phyloP scores from a whole-genome alignment of 2,797 vertebrate genomes.

The Danio tinwini region DNA sequence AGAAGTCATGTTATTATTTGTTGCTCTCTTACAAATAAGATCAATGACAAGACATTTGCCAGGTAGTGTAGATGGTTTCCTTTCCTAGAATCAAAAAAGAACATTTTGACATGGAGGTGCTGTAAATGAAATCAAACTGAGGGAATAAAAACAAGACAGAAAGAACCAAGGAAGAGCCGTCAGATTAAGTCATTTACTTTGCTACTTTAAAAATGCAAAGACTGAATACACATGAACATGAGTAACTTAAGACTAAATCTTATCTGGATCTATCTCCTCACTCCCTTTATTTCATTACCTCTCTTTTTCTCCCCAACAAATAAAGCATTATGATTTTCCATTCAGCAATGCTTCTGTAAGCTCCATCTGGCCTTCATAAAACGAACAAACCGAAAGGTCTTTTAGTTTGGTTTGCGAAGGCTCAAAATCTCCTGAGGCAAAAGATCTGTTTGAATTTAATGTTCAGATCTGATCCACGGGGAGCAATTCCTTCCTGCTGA shows the following conservation, averaged over 20 bases:
- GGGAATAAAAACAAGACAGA: background rate
- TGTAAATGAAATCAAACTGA: background rate
- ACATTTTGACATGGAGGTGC: background rate
- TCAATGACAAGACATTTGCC: too few species aligned
- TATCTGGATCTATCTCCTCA: constrained; percentile 26
- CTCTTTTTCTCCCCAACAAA: constrained; percentile 8
- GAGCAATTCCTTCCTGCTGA: constrained; percentile 10
- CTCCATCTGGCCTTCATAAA: constrained; percentile 51
- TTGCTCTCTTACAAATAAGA: too few species aligned
- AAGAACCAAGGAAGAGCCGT: background rate
- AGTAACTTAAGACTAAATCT: constrained; percentile 22
- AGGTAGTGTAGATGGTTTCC: background rate
- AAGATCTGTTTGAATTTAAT: constrained; percentile 12
- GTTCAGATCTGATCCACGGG: constrained; percentile 19
- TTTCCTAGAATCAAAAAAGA: background rate
- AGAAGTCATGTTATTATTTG: too few species aligned
- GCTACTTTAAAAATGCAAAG: constrained; percentile 32
- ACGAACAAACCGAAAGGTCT: constrained; percentile 53
- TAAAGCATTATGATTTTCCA: constrained; percentile 62
- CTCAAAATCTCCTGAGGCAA: constrained; percentile 32
- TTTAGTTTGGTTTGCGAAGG: constrained; percentile 18
- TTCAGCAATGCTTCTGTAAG: constrained; percentile 30
- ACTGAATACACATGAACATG: constrained; percentile 12
- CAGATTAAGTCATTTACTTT: constrained; percentile 5
- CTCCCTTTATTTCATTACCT: background rate